Conservation (phyloP, 2,113 vertebrate genomes). For the Macheiramphus alcinus region DNA sequence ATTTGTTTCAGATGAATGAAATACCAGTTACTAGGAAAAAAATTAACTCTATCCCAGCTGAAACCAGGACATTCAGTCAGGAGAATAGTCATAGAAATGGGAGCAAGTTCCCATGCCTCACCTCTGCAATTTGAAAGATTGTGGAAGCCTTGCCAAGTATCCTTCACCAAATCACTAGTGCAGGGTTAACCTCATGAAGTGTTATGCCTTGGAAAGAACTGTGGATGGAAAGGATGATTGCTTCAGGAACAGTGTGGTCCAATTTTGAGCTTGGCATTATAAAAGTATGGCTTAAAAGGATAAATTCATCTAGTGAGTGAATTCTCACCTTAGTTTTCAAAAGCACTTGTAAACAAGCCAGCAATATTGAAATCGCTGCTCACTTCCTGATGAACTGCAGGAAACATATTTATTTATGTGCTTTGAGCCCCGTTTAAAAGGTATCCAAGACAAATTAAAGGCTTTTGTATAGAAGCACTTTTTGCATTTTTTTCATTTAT, state of each 20-base stretch:
- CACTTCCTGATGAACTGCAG: background rate
- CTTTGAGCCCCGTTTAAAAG: background rate
- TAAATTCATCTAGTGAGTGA: background rate
- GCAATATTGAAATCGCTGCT: background rate
- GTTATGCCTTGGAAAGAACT: background rate
- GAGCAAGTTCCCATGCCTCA: background rate
- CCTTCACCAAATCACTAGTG: background rate
- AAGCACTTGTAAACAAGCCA: background rate
- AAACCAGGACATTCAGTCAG: background rate
- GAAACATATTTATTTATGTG: background rate
- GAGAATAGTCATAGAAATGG: background rate
- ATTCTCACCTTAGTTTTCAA: background rate
- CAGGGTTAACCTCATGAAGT: background rate
- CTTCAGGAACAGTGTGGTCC: background rate
- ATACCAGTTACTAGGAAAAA: too few relatives aligned
- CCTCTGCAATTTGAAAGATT: background rate
- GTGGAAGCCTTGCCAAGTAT: background rate
- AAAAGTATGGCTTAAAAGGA: background rate
- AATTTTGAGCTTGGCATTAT: background rate
- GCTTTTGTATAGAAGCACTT: background rate
- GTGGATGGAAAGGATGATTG: background rate
- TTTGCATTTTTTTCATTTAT: background rate
- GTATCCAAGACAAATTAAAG: background rate
- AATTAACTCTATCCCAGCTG: too few relatives aligned
- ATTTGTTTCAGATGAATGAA: slow-evolving; percentile 50